Conservation (phyloP, 2,888 invertebrate species). For the Dioctria linearis region DNA sequence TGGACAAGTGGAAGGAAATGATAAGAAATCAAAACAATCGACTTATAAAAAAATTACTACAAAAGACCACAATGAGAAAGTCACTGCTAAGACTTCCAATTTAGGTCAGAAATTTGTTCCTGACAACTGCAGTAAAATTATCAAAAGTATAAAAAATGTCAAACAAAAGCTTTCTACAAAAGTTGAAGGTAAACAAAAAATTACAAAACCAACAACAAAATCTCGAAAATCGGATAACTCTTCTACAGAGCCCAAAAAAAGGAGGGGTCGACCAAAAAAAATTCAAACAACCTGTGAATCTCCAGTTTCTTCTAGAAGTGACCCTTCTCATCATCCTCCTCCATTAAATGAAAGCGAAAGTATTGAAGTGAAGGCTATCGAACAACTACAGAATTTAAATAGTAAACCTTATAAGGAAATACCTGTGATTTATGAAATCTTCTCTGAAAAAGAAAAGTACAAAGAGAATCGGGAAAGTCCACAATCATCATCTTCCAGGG, state of each 20-base stretch:
- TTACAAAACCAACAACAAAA: too few species aligned
- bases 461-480: neutral
- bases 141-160: neutral
- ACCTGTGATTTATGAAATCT: neutral
- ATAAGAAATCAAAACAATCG: neutral
- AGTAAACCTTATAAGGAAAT: too few species aligned
- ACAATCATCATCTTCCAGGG: neutral
- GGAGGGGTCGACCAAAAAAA: neutral
- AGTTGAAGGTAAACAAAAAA: too few species aligned
- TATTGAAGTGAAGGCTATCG: too few species aligned
- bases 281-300: neutral
- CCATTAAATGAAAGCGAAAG: neutral
- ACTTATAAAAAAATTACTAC: neutral
- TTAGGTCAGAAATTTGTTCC: neutral
- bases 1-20: neutral
- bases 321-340: neutral
- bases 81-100: neutral
- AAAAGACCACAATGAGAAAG: neutral
- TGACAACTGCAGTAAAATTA: neutral
- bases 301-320: neutral
- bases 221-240: neutral
- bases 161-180: slow-evolving; percentile 4
- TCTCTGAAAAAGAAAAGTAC: neutral
- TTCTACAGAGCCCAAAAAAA: neutral
- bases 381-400: too few species aligned